Conservation (phyloP, 2,113 vertebrate genomes). For the Oryzias woworae region DNA sequence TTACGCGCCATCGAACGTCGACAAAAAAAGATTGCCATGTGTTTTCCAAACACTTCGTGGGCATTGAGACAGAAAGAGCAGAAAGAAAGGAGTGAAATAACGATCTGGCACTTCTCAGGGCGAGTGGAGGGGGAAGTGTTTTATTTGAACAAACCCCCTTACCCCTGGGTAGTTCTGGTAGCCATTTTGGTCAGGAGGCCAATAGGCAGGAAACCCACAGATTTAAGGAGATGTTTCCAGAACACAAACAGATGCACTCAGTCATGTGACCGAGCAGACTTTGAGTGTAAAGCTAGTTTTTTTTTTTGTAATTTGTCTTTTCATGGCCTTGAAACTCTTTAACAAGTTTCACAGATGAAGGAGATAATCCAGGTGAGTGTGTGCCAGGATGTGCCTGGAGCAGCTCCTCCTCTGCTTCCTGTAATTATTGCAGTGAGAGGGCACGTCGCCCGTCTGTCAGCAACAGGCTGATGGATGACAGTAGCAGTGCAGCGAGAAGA, state of each 20-base stretch:
- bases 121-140: constrained; percentile 70
- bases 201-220: constrained; percentile 89
- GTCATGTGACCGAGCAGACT: not conserved
- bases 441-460: constrained; percentile 62
- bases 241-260: constrained; percentile 41
- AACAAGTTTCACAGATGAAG: constrained; percentile 18
- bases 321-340: constrained; percentile 20
- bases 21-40: constrained; percentile 93
- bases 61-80: constrained; percentile 67
- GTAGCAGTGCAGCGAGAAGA: constrained; percentile 25
- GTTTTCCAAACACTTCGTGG: constrained; percentile 88
- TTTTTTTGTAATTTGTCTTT: constrained; percentile 8
- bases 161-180: constrained; percentile 34
- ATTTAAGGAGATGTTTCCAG: constrained; percentile 78
- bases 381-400: constrained; percentile 72
- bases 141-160: constrained; percentile 52
- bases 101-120: constrained; percentile 82
- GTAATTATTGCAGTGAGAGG: constrained; percentile 69
- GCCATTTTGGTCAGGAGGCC: constrained; percentile 87
- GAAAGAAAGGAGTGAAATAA: constrained; percentile 69
- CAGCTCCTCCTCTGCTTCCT: constrained; percentile 77
- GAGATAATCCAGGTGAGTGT: constrained; percentile 51
- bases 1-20: constrained; percentile 91
- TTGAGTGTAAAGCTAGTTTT: not conserved
- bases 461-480: constrained; percentile 44